phyloP scores from a whole-genome alignment of 2,888 invertebrate genomes.

The Boloria selene region DNA sequence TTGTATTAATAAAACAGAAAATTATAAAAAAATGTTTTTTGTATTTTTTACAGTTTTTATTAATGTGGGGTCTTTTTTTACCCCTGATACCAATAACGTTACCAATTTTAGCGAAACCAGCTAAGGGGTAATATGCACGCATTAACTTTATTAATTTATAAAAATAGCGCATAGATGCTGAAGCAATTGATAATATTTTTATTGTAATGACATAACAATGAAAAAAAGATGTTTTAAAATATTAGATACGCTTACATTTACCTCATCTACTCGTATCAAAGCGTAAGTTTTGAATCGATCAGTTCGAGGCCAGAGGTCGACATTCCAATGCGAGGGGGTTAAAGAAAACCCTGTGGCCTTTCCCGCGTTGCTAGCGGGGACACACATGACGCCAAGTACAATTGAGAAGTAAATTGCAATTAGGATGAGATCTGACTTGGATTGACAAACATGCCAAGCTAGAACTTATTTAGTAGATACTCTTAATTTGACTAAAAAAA shows the following conservation, averaged over 20 bases:
- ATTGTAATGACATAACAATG: neutral
- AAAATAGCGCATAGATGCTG: too few species aligned
- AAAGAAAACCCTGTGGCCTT: conserved; percentile 36
- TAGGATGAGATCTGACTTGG: conserved; percentile 18
- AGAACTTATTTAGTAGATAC: neutral
- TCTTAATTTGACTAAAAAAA: too few species aligned
- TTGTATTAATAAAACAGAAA: too few species aligned
- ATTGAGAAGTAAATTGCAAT: conserved; percentile 21
- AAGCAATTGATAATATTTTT: too few species aligned
- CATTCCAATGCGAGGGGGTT: conserved; percentile 46
- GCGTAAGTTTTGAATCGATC: conserved; percentile 25
- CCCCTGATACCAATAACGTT: too few species aligned
- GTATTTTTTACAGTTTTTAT: too few species aligned
- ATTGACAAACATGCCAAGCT: neutral
- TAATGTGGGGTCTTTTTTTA: too few species aligned
- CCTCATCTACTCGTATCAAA: conserved; percentile 33
- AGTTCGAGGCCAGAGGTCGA: conserved; percentile 53
- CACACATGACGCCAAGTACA: conserved; percentile 21
- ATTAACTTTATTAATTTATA: too few species aligned
- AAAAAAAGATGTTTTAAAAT: neutral
- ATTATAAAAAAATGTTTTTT: too few species aligned
- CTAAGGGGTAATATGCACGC: too few species aligned
- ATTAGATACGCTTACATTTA: neutral
- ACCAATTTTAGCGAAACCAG: too few species aligned
- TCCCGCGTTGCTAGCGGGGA: conserved; percentile 26